Evolutionary conservation across 2,888 invertebrate species (phyloP), one percentile per base, ranked within the genome.

Genomic region (Byasa hedistus): DNA sequence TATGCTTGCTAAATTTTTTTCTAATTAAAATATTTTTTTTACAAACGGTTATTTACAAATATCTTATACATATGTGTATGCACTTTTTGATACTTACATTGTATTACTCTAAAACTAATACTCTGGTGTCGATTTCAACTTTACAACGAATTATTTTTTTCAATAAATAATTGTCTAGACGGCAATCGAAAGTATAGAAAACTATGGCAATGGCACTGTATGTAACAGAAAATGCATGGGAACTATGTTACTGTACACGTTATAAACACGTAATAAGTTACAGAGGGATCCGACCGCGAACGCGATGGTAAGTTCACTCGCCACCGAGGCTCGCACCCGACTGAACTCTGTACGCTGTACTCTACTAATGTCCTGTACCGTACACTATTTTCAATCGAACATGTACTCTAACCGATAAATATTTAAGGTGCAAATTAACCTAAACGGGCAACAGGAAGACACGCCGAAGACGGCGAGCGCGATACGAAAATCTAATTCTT

Each of bases 401-500:
- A 69, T 77, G 68, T 55, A 81, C 83, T 77, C 69, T 86, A 84
- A 61, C 48, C 0, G 0, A 12, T 2, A 55, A 23, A 2, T 0
- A 0, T n/a, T 69, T 76, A 76, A 79, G 71, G 81, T 78, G 55
- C 27, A 59, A 69, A 80, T 81, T 79, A 51, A 63, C n/a, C 68
- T 75, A 69, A 66, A 52, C 3, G n/a, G n/a, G 12, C 12, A 23
- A n/a, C 61, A 56, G 71, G 69, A 70, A 69, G 62, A 69, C 23
- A 61, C 70, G 72, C 69, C 72, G 64, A 61, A 67, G 70, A 73
- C 73, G 73, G 77, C 76, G 77, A 81, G 76, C 79, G 78, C 80
- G 84, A 81, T 82, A 83, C 78, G 81, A 88, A 86, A 89, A 84
- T 90, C 80, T 86, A 87, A 89, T 89, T 88, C 87, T 87, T 88